Base-by-base conservation (phyloP, 2,113 vertebrate species). In the Arvicanthis niloticus region DNA sequence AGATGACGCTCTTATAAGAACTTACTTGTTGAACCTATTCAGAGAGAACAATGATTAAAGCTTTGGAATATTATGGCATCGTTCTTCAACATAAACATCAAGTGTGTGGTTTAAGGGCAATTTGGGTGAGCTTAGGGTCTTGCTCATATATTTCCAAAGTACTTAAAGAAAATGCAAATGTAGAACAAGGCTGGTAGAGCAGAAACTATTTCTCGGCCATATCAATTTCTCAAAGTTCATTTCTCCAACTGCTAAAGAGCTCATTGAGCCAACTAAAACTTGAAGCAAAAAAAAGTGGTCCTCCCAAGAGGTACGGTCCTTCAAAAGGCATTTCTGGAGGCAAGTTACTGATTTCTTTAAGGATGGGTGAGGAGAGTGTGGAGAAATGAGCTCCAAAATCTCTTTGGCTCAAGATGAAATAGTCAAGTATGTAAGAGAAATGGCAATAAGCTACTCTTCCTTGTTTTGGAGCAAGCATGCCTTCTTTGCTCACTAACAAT, bases 361-460 rank as follows among this genome's bases (percentile, higher is more conserved):
- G 19, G 2, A 68, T 62, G 82, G 21, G 77, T 26, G 34, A 72
- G 70, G 7, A 70, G 7, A 24, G 10, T 7, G 53, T 56, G 29
- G 75, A 65, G 70, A 77, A 92, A 96, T 73, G n/a, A 26, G 53
- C 62, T 67, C 31, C 53, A 62, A 40, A 86, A 40, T 76, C 75
- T n/a, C 72, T 91, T 60, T 65, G 97, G 95, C 96, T 97, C 82
- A 62, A 75, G 94, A 97, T 95, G 96, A 97, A 77, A 60, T 77
- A 80, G 75, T 91, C 92, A 51, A 96, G 86, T 88, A 53, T 0
- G 93, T 68, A 87, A 77, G 58, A 68, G 17, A 95, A 97, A 91
- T 34, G 53, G 73, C 84, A 77, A 92, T 56, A 75, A 60, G 70
- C 92, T 76, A 19, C 42, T 86, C 84, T 96, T 91, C 95, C 34